Conservation (phyloP, 1,140 invertebrate genomes). For the Brachionus angularis region DNA sequence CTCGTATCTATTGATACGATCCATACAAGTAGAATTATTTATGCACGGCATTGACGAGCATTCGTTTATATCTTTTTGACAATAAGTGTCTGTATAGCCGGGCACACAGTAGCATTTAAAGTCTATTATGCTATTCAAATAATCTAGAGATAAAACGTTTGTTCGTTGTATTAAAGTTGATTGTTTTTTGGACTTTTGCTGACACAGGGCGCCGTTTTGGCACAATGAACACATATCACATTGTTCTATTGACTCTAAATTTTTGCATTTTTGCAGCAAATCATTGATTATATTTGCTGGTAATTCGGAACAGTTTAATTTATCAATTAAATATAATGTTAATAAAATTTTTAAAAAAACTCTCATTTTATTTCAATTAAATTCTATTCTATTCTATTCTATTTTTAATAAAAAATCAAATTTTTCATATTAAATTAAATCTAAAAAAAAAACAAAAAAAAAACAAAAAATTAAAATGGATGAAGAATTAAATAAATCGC, state of each 20-base stretch:
- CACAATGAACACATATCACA: slow-evolving; percentile 33
- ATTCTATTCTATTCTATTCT: no score
- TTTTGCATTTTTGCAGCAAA: slow-evolving; percentile 4
- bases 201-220: slow-evolving; percentile 36
- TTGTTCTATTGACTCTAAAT: slow-evolving; percentile 1
- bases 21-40: slow-evolving; percentile 47
- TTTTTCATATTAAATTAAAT: no score
- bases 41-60: slow-evolving; percentile 79
- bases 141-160: not conserved
- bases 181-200: slow-evolving; percentile 17
- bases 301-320: not conserved
- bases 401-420: no score
- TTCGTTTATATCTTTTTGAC: slow-evolving; percentile 71
- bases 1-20: slow-evolving; percentile 41
- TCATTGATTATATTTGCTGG: not conserved
- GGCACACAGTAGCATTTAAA: slow-evolving; percentile 43
- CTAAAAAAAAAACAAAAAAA: no score
- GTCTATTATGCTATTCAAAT: not conserved
- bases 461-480: no score
- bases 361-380: no score
- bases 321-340: no score
- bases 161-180: not conserved
- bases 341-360: no score
- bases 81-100: slow-evolving; percentile 70
- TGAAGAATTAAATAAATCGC: no score